Conservation (phyloP, 1,140 invertebrate genomes). For the Leptinotarsa lineolata region DNA sequence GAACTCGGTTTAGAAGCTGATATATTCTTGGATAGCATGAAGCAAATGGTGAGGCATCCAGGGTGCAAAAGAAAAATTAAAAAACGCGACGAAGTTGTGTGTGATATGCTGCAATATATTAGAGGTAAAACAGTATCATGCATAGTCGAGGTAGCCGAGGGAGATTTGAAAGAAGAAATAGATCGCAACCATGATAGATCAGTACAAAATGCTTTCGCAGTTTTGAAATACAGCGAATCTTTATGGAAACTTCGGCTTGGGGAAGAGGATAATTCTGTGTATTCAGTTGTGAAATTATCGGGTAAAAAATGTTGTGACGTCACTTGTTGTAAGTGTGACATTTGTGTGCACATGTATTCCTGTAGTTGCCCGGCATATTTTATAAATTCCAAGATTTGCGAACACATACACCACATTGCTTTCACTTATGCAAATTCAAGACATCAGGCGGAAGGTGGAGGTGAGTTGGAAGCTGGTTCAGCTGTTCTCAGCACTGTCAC, state of each 20-base stretch:
- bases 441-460: not conserved
- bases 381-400: not conserved
- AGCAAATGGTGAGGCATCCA: not conserved
- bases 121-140: not conserved
- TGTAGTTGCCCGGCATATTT: conserved; percentile 1
- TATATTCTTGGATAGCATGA: not conserved
- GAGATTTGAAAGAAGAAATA: not conserved
- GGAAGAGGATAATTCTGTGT: not conserved
- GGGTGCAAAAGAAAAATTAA: not conserved
- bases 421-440: not conserved
- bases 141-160: not conserved
- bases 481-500: too few species aligned
- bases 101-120: not conserved
- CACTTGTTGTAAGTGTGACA: conserved; percentile 5
- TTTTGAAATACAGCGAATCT: not conserved
- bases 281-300: not conserved
- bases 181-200: not conserved
- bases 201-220: not conserved
- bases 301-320: not conserved
- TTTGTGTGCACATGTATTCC: not conserved
- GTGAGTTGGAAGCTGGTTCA: not conserved
- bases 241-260: not conserved
- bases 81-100: not conserved
- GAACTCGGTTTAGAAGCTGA: conserved; percentile 2
- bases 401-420: conserved; percentile 4